phyloP scores from a whole-genome alignment of 2,888 invertebrate genomes.

The Euplexia lucipara region DNA sequence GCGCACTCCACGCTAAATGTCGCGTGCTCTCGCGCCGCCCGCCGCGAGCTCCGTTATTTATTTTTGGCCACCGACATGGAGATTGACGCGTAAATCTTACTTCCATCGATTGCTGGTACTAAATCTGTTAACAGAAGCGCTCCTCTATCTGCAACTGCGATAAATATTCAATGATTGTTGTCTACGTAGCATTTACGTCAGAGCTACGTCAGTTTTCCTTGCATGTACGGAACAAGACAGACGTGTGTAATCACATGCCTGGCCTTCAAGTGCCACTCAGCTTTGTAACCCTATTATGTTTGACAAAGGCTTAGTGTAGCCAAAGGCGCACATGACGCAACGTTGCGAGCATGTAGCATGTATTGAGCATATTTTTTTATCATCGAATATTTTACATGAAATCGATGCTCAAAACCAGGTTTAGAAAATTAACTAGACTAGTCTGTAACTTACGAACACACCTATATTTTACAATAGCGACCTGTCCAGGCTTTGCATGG shows the following conservation, averaged over 20 bases:
- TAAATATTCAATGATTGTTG: constrained; percentile 52
- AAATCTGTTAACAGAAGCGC: constrained; percentile 63
- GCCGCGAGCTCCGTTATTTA: constrained; percentile 64
- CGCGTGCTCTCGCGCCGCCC: constrained; percentile 73
- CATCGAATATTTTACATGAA: constrained; percentile 2
- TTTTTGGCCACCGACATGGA: constrained; percentile 68
- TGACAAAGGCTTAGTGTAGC: constrained; percentile 45
- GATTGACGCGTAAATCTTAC: constrained; percentile 62
- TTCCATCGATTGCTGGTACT: constrained; percentile 64
- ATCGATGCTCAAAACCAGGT: not conserved
- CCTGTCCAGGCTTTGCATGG: not conserved
- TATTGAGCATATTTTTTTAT: constrained; percentile 4
- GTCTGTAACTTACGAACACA: no score
- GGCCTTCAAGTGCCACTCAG: constrained; percentile 58
- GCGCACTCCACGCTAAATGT: constrained; percentile 76
- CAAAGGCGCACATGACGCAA: constrained; percentile 30
- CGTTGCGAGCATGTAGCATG: constrained; percentile 12
- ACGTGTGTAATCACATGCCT: constrained; percentile 46
- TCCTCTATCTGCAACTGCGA: constrained; percentile 52
- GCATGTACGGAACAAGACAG: constrained; percentile 33
- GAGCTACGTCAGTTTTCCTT: constrained; percentile 53
- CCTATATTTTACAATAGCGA: no score
- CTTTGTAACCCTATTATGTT: constrained; percentile 52
- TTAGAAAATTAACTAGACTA: no score
- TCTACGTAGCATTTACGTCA: constrained; percentile 59